Evolutionary conservation across 2,113 vertebrate species (phyloP), one percentile per base, ranked within the genome.

Genomic region (Helogale parvula): DNA sequence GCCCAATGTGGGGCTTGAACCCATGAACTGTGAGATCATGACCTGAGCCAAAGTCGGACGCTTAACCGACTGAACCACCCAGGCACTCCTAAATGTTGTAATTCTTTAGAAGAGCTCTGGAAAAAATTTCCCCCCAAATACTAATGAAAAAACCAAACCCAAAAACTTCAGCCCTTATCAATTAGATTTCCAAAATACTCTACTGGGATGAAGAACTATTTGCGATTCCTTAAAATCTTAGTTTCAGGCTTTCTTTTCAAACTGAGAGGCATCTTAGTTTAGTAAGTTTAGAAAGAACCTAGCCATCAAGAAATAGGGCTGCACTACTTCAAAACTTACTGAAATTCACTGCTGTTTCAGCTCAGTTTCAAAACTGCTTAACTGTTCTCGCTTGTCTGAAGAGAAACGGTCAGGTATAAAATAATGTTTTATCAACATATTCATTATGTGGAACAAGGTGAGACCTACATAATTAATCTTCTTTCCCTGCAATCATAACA

Each of bases 251-350:
- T 81, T 14, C 66, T 88, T 93, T 77, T 31, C 52, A 91, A 76
- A 94, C 69, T 63, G 29, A 91, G 57, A 91, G 33, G 29, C 23
- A 96, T 76, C 71, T 93, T 63, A 60, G 74, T 82, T 68, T 80
- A 68, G 2, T 25, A 88, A 88, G 29, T 76, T 82, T 29, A 85
- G 86, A 74, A 72, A n/a, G 29, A 63, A 80, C 12, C 45, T 31
- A 31, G 72, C 33, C 52, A 25, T 35, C 35, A 68, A 66, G 35
- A 47, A 54, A 86, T 2, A 95, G 23, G 57, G 45, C 65, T 47
- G 31, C 6, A 17, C 60, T 57, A n/a, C 31, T 72, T 90, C 57
- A 74, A 57, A 81, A 60, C 47, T 68, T 50, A 69, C 68, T 60
- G 76, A 83, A 92, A 81, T 45, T 88, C 79, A 65, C 29, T 33